phyloP scores from a whole-genome alignment of 2,888 invertebrate genomes.

The Ennomos fuscantarius region DNA sequence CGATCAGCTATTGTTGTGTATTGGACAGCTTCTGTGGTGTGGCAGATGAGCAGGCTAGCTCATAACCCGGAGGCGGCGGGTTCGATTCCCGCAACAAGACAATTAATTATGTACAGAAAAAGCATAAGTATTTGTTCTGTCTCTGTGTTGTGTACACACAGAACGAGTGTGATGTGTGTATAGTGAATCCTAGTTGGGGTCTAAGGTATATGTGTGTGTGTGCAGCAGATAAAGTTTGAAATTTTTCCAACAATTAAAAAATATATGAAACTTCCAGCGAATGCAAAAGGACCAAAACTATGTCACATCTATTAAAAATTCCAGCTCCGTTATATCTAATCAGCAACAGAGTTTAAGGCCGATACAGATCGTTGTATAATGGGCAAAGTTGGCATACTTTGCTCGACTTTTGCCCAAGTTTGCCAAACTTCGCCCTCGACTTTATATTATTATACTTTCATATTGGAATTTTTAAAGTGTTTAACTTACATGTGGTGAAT shows the following conservation, averaged over 20 bases:
- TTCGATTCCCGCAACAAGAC: too few relatives aligned
- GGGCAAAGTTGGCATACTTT: slow-evolving; percentile 26
- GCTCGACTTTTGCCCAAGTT: slow-evolving; percentile 12
- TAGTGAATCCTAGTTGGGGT: too few relatives aligned
- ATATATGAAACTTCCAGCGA: slow-evolving; percentile 6
- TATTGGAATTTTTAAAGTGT: slow-evolving; percentile 31
- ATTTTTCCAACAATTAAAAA: neutral
- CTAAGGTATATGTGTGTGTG: too few relatives aligned
- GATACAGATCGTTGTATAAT: slow-evolving; percentile 28
- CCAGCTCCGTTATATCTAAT: slow-evolving; percentile 20
- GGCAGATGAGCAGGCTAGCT: too few relatives aligned
- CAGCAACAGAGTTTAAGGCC: slow-evolving; percentile 24
- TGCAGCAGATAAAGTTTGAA: too few relatives aligned
- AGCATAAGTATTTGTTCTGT: too few relatives aligned
- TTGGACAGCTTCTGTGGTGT: too few relatives aligned
- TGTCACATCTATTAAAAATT: slow-evolving; percentile 20
- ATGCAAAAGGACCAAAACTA: slow-evolving; percentile 12
- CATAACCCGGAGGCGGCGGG: too few relatives aligned
- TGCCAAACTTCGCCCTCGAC: slow-evolving; percentile 17
- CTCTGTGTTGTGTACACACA: too few relatives aligned
- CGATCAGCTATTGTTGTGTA: too few relatives aligned
- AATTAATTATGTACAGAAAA: too few relatives aligned
- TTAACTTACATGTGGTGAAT: slow-evolving; percentile 19
- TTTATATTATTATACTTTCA: slow-evolving; percentile 23
- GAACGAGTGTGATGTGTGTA: too few relatives aligned